Evolutionary conservation across 2,888 invertebrate genomes (phyloP), one percentile per base, ranked within the genome.

Genomic region (Dioctria linearis): DNA sequence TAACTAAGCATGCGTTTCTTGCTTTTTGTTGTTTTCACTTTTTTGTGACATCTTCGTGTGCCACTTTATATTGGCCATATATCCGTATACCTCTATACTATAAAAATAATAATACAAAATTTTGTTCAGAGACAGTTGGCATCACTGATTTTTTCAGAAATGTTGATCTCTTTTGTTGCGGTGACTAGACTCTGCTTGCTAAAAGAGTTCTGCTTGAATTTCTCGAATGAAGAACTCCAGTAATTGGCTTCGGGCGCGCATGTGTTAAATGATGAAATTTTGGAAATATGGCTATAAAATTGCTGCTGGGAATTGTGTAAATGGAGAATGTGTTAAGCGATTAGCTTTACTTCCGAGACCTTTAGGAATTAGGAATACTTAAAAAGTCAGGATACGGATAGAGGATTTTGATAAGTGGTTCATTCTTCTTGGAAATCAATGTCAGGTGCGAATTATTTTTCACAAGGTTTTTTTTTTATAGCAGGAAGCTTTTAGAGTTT

Each of bases 21-120:
- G 46, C 63, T 43, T 25, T 37, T 75, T 61, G 43, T 61, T 59
- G 59, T 59, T 75, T 75, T 61, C 75, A 75, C 75, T 75, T 73
- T 71, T 57, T 54, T 73, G 46, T 43, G 25, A 67, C 67, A 43
- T 67, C 13, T 43, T 46, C 37, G 67, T 67, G 6, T 49, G 46
- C 46, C 49, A 67, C 9, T 67, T 42, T 46, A 13, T 49, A 49
- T 67, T 67, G 43, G 49, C 25, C 25, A 8, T 49, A 25, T 67
- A 49, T 49, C 67, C 67, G 67, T 43, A 13, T 25, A 25, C 25
- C 25, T 25, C 25, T 25, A 25, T 25, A 25, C 25, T 25, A 25
- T 25, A 25, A 25, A 25, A 25, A 25, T 25, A 25, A 25, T 25
- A 25, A 25, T 25, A 25, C n/a, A 25, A 25, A 25, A 25, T 25